A percentile compares a stretch with the other conserved stretches of the same genome.
These are phyloP conservation scores for Oryctolagus cuniculus DNA, from an alignment of 2,113 vertebrate species.

Conservation along the genomic window DNA sequence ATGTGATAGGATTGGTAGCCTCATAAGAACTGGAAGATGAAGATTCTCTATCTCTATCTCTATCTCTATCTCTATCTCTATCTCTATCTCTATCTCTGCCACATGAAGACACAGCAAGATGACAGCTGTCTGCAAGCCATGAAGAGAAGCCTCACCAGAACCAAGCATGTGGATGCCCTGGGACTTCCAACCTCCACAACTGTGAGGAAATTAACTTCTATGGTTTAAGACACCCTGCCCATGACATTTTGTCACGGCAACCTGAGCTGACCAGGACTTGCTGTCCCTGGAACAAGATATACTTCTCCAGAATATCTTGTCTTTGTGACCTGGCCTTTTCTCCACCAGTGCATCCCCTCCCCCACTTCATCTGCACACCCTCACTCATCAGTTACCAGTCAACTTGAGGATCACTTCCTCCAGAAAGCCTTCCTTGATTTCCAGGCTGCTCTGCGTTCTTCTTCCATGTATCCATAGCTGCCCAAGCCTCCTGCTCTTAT, in stretches of 20 bases:
- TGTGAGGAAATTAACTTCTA: constrained; percentile 7
- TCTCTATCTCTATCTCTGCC: no score
- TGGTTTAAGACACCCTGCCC: neutral
- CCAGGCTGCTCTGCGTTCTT: neutral
- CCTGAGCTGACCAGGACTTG: neutral
- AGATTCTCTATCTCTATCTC: neutral
- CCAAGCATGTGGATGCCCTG: neutral
- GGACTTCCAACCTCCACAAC: neutral
- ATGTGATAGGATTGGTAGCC: neutral
- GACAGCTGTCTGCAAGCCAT: neutral
- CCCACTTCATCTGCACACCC: neutral
- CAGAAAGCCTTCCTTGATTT: neutral
- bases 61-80: neutral
- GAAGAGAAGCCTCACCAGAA: neutral
- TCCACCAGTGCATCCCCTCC: neutral
- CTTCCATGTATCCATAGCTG: neutral
- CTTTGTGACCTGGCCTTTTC: neutral
- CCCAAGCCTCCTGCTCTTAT: neutral
- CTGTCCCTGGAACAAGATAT: neutral
- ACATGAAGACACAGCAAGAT: neutral
- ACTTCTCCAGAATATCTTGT: neutral
- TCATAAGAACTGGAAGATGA: neutral
- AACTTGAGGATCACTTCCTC: constrained; percentile 8
- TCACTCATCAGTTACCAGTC: neutral
- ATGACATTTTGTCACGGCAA: neutral